phyloP scores from a whole-genome alignment of 1,140 invertebrate species.

The Schlechtendalia chinensis region DNA sequence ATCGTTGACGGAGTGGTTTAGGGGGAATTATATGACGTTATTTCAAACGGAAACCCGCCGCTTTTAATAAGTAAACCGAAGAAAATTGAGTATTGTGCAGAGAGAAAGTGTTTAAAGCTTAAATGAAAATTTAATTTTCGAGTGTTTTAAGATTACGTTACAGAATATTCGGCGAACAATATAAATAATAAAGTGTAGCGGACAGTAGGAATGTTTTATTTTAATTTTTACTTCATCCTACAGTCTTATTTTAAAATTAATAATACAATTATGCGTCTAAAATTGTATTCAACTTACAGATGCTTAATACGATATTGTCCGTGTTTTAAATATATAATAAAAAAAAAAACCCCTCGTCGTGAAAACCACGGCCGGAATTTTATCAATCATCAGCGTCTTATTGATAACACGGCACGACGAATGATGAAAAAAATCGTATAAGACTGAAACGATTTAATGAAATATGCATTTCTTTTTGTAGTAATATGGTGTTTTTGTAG shows the following conservation, averaged over 20 bases:
- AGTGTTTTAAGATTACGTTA: background rate
- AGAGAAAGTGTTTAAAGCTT: background rate
- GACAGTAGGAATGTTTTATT: background rate
- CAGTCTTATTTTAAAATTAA: background rate
- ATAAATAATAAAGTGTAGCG: background rate
- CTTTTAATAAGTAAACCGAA: constrained; percentile 1
- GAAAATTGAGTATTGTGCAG: background rate
- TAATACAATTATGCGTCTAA: no score
- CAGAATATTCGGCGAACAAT: background rate
- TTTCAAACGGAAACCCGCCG: background rate
- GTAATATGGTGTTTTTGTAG: no score
- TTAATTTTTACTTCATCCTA: background rate
- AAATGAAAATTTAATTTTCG: constrained; percentile 1
- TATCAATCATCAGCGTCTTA: no score
- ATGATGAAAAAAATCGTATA: no score
- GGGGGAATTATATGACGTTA: background rate
- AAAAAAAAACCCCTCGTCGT: no score
- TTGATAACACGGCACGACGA: no score
- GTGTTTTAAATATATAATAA: no score
- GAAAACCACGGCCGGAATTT: no score
- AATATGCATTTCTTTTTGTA: no score
- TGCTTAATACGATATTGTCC: no score
- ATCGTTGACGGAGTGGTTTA: background rate
- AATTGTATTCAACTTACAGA: no score
- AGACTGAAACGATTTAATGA: no score